Evolutionary conservation across 2,113 vertebrate genomes (phyloP), one percentile per base, ranked within the genome.

Genomic region (Oxyruncus cristatus): DNA sequence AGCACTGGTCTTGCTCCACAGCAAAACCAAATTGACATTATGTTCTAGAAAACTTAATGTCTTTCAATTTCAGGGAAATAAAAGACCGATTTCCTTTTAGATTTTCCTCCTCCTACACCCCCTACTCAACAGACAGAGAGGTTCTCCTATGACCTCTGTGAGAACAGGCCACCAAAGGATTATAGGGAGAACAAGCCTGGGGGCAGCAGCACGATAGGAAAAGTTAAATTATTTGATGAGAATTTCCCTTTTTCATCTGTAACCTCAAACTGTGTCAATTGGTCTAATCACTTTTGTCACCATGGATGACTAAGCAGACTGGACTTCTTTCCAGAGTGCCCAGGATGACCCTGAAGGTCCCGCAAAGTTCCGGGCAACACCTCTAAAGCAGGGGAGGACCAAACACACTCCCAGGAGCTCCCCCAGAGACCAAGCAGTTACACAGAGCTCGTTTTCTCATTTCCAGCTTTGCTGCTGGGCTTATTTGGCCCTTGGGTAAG

Each of bases 351-450:
- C 37, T 24, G 15, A 44, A 70, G 22, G 18, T 32, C 27, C 53
- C 50, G 3, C 7, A n/a, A 90, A 86, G 19, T 49, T 78, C 50
- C 39, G 70, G 21, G 18, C 9, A 72, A 58, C 7, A 24, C 9
- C 28, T 50, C 5, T n/a, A 35, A 32, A 30, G n/a, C 49, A 76
- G 59, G 39, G 72, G 18, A 61, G 30, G 42, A 8, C 37, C 75
- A 50, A 37, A 30, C 0, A 0, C 0, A 2, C 4, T 41, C 27
- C 21, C 4, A 0, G 6, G 28, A 77, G 47, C 33, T 47, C 23
- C 72, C 4, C 1, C 2, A 0, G 79, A 46, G 63, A 80, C 53
- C 4, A 1, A 24, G 20, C 0, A 0, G 30, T 33, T 59, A 55
- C 1, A 0, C 22, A 50, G 26, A 61, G 44, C 44, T 87, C 7